Evolutionary conservation across 1,140 invertebrate genomes (phyloP), one percentile per base, ranked within the genome.

Genomic region (Bombus picipes): DNA sequence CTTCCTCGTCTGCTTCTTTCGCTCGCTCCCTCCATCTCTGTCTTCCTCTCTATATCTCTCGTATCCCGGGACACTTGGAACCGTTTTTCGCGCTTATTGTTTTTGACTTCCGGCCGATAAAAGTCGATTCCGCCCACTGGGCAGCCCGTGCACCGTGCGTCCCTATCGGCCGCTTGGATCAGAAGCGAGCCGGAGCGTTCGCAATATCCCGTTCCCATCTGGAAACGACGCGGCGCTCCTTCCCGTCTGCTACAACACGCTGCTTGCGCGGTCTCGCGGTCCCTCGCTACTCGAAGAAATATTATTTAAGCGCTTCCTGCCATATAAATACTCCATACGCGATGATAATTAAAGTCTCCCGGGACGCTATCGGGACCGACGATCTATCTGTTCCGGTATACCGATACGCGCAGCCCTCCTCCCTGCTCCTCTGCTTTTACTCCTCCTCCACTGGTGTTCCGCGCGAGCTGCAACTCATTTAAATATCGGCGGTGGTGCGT

Each of bases 261-360:
- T 18, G 1, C 47, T 53, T 8, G 47, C 47, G 47, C 47, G 47
- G 47, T 25, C 71, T 65, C 66, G 79, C 81, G 47, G 47, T 77
- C 80, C 71, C 86, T 68, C 76, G 85, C 41, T 34, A 89, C 91
- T 92, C 90, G 87, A 89, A 94, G 93, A 94, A 95, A 94, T 95
- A 95, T 95, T 95, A 95, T 95, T 95, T 95, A 95, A 95, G 92
- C 93, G 93, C 93, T 95, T 95, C 94, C 95, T 95, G 94, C 93
- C 94, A 94, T 94, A 95, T 95, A 95, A 94, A 95, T 94, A 94
- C 92, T 92, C 92, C 89, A 90, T 94, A 93, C 92, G 92, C 93
- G 94, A 95, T 95, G 93, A 95, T 95, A 95, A 95, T 95, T 95
- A 95, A 94, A 95, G 93, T 94, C 88, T 86, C 91, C 75, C 84